These are phyloP conservation scores for Hydrozoanthus tunicans DNA, from an alignment of 64 coral and sea anemone species.

Conservation along the genomic window DNA sequence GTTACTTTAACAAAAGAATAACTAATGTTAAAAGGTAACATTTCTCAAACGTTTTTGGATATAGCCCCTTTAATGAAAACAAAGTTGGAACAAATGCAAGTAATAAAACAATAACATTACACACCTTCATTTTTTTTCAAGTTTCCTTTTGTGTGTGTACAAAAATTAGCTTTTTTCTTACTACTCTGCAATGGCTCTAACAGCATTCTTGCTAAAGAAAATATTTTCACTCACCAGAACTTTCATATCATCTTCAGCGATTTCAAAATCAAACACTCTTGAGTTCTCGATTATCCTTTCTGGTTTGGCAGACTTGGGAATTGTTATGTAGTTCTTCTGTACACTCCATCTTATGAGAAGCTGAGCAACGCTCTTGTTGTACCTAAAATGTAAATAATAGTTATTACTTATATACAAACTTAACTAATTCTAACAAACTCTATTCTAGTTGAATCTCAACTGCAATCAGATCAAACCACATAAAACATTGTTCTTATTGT, in stretches of 20 bases:
- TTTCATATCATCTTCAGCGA: constrained; percentile 83
- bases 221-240: constrained; percentile 64
- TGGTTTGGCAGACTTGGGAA: constrained; percentile 76
- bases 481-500: too few relatives aligned
- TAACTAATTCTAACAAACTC: too few relatives aligned
- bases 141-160: background rate
- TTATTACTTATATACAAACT: too few relatives aligned
- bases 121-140: too few relatives aligned
- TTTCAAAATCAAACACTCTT: constrained; percentile 84
- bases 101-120: too few relatives aligned
- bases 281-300: constrained; percentile 79
- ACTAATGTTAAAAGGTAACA: too few relatives aligned
- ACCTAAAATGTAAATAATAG: constrained; percentile 22
- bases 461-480: too few relatives aligned
- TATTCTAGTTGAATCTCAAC: background rate
- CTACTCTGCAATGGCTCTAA: background rate
- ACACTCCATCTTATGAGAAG: constrained; percentile 84
- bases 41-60: too few relatives aligned
- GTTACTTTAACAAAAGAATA: too few relatives aligned
- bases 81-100: too few relatives aligned
- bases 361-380: constrained; percentile 78
- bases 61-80: too few relatives aligned
- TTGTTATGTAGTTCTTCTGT: constrained; percentile 81
- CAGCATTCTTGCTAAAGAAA: background rate
- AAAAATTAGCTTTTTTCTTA: background rate